These are phyloP conservation scores for human (Homo sapiens) DNA, from an alignment of 2,113 vertebrate genomes.

Conservation along the genomic window GRCh38 chr2:139705001-139705500, in stretches of 20 bases:
- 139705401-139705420: no score
- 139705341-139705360: no score
- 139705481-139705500: no score
- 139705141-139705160: not conserved
- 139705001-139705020: not conserved
- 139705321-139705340: no score
- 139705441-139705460: no score
- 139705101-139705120: not conserved
- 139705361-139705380: no score
- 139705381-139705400: no score
- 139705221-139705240: not conserved
- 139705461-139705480: no score
- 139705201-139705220: slow-evolving; percentile 15
- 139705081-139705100: not conserved
- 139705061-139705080: not conserved
- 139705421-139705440: no score
- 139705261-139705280: not conserved
- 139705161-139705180: not conserved
- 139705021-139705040: not conserved
- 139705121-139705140: not conserved
- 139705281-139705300: no score
- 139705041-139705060: not conserved
- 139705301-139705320: no score
- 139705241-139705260: not conserved
- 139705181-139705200: not conserved